phyloP scores from a whole-genome alignment of 37 sponge, comb jelly and placozoan species.

The Bolinopsis microptera region DNA sequence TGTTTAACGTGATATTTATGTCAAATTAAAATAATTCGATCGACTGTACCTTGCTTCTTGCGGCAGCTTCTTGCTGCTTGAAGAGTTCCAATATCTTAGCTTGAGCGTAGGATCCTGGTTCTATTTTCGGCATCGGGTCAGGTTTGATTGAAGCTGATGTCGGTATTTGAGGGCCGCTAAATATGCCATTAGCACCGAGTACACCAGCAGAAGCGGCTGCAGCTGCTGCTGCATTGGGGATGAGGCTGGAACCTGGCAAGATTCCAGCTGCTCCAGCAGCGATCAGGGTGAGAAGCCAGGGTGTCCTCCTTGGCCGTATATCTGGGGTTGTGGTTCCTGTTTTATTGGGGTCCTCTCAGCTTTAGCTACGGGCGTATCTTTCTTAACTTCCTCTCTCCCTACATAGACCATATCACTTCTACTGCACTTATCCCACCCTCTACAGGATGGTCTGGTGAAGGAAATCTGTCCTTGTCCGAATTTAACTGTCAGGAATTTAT shows the following conservation, averaged over 20 bases:
- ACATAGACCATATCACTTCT: constrained; percentile 23
- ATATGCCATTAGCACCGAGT: not conserved
- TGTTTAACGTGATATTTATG: too few species aligned
- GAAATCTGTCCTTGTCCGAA: not conserved
- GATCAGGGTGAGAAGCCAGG: constrained; percentile 30
- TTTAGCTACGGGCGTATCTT: constrained; percentile 31
- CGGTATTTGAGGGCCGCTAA: not conserved
- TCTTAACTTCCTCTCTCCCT: not conserved
- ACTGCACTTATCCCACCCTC: constrained; percentile 4
- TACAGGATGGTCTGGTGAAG: constrained; percentile 46
- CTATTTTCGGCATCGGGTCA: constrained; percentile 8
- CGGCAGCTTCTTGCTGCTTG: constrained; percentile 47
- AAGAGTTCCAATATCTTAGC: constrained; percentile 42
- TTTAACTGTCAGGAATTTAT: constrained; percentile 27
- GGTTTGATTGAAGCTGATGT: constrained; percentile 8
- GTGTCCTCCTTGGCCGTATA: not conserved
- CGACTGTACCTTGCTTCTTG: constrained; percentile 31
- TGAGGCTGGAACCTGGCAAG: not conserved
- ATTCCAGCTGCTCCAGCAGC: not conserved
- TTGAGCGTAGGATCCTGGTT: not conserved
- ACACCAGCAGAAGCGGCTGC: not conserved
- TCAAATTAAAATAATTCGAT: too few species aligned
- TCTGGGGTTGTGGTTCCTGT: not conserved
- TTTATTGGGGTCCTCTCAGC: constrained; percentile 45
- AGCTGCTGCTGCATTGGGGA: not conserved